Evolutionary conservation across 2,113 vertebrate genomes (phyloP), one percentile per base, ranked within the genome.

Genomic region (Monopterus albus): DNA sequence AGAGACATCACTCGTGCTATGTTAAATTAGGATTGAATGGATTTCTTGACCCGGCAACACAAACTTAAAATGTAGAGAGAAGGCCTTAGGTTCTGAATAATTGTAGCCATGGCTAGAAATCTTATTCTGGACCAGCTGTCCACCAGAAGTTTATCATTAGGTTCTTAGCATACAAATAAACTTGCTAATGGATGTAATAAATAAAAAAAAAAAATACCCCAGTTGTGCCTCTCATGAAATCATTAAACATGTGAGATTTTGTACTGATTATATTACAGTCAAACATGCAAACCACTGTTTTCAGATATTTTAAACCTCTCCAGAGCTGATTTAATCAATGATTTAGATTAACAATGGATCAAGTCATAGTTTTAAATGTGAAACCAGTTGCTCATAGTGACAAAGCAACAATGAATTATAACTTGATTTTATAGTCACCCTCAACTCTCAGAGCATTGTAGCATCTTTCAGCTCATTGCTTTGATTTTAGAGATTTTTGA

Each of bases 81-180:
- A 67, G 62, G 56, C 61, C 62, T 18, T 8, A 6, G 60, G 50
- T 65, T 4, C 45, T 29, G 65, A 5, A 35, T 43, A 29, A 58
- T 53, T 68, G 15, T 3, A 57, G 39, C 40, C 59, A 25, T 13
- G 69, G 71, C 42, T 36, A 17, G 47, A 67, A 71, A 60, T 45
- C 20, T 26, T 71, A 73, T 75, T 81, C 38, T 18, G 21, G 39
- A 18, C 69, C 79, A 80, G 72, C 61, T 87, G 85, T 64, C n/a
- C 43, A 9, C 38, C 76, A 74, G 64, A 43, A 66, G 72, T 49
- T 40, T 43, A 51, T 63, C 28, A 61, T 67, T 49, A 57, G 12
- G 51, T 18, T 51, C 18, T 42, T 20, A 39, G 42, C 15, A 29
- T 25, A 47, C 57, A 79, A 60, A 72, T 71, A 49, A 51, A 60